These are phyloP conservation scores for Macrobrachium nipponense DNA, from an alignment of 1,140 invertebrate genomes.

Conservation along the genomic window DNA sequence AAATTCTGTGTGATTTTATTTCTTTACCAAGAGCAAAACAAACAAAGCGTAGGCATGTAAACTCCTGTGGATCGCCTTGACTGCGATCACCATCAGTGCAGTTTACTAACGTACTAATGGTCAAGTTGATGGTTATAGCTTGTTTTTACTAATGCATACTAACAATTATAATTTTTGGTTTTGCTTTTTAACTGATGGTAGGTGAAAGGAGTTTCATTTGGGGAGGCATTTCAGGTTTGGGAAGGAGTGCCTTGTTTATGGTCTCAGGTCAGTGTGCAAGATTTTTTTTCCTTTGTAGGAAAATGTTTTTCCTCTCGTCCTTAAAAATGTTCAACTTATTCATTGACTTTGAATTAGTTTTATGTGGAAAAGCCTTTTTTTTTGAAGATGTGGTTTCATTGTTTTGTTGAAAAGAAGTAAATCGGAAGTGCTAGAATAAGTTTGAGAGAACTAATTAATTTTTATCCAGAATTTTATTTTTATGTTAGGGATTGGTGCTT, in stretches of 20 bases:
- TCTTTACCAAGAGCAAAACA: slow-evolving; percentile 54
- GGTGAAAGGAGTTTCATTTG: background rate
- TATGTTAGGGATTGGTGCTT: slow-evolving; percentile 26
- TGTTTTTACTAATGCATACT: slow-evolving; percentile 26
- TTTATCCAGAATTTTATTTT: background rate
- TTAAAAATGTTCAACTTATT: too few relatives aligned
- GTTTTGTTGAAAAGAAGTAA: too few relatives aligned
- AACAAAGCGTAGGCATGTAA: slow-evolving; percentile 46
- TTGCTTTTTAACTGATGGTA: background rate
- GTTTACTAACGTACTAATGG: slow-evolving; percentile 55
- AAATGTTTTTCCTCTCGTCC: background rate
- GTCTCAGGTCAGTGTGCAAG: background rate
- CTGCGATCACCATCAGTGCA: slow-evolving; percentile 52
- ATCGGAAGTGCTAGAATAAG: too few relatives aligned
- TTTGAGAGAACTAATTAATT: background rate
- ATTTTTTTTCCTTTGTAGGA: background rate
- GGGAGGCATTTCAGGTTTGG: background rate
- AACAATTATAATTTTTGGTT: background rate
- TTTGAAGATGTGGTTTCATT: too few relatives aligned
- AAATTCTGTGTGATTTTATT: slow-evolving; percentile 31
- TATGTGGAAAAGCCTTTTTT: too few relatives aligned
- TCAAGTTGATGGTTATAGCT: slow-evolving; percentile 9
- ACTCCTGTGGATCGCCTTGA: slow-evolving; percentile 56
- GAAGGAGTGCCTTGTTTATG: too few relatives aligned
- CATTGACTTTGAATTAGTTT: too few relatives aligned